A percentile compares a stretch with the other conserved stretches of the same genome.
These are phyloP conservation scores for Thymelicus acteon DNA, from an alignment of 2,888 invertebrate species.

Conservation along the genomic window DNA sequence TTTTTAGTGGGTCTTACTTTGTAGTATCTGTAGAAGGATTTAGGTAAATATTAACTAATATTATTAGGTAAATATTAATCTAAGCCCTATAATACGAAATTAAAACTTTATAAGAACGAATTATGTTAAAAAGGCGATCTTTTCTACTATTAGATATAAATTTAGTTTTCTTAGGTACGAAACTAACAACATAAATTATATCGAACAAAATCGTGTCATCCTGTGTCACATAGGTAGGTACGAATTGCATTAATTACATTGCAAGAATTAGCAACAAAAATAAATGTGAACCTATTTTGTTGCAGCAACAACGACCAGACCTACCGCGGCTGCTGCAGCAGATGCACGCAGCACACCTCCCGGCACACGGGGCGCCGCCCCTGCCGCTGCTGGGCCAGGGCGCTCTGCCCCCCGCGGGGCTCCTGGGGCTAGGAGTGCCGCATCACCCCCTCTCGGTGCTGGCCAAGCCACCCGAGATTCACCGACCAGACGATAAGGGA, in stretches of 20 bases:
- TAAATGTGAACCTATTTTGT: conserved; percentile 38
- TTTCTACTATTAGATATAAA: no score
- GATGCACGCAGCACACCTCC: conserved; percentile 95
- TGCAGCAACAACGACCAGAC: conserved; percentile 94
- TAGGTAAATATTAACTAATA: conserved; percentile 7
- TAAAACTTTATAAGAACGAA: no score
- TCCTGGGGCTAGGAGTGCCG: conserved; percentile 88
- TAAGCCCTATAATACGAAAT: no score
- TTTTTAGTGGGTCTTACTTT: not conserved
- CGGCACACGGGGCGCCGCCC: conserved; percentile 90
- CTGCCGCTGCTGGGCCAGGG: conserved; percentile 84
- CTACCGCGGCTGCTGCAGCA: conserved; percentile 93
- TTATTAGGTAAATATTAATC: conserved; percentile 5
- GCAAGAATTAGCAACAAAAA: not conserved
- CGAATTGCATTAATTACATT: no score
- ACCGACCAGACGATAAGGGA: conserved; percentile 90
- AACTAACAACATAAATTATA: no score
- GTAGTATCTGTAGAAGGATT: not conserved
- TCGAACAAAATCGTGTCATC: no score
- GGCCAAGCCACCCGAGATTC: conserved; percentile 91
- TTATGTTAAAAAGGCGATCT: no score
- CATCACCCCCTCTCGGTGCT: conserved; percentile 91
- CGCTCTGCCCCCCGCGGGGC: conserved; percentile 83
- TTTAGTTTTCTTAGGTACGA: not conserved
- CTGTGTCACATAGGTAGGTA: no score